Evolutionary conservation across 2,797 vertebrate species (phyloP), one percentile per base, ranked within the genome.

Genomic region (Rhadinocentrus ornatus): DNA sequence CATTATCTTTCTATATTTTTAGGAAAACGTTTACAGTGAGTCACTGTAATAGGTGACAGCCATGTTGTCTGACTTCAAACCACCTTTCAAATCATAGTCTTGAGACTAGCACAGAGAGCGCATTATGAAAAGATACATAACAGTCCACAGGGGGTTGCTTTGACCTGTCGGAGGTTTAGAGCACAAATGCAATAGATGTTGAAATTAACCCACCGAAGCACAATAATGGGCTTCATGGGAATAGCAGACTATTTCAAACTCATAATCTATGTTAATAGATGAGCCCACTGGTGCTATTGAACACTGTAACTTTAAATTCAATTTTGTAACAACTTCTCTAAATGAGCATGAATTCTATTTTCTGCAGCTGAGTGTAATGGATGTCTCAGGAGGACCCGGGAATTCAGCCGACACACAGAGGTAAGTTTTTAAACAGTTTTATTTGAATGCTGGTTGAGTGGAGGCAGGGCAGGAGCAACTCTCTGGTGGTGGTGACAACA

Each of bases 251-350:
- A 73, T 85, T 83, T 79, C 35, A 81, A 70, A 86, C 83, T 75
- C 80, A 71, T 80, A 78, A 84, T 81, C 81, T 75, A 77, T 80
- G 22, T 80, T 22, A 31, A n/a, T 57, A 15, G 71, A 84, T 73
- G 74, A 86, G 73, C 75, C 73, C 82, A 62, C 26, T 27, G 77
- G 74, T 66, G 69, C 77, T 71, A 66, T 77, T 81, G 83, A 85
- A 81, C 63, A 69, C 27, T 52, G 41, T 18, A 92, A 91, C 79
- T 84, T 88, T 88, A 86, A 84, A 90, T 90, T 77, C 13, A 84
- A 86, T 84, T 91, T 71, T 57, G n/a, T 53, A 62, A 66, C 64
- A 86, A 86, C 62, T 71, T 82, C 3, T 66, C 57, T 52, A 81
- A 76, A 83, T 4, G 31, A 79, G 61, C n/a, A 9, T 62, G 69